Evolutionary conservation across 2,113 vertebrate species (phyloP).

Genomic region (Pyxicephalus adspersus): DNA sequence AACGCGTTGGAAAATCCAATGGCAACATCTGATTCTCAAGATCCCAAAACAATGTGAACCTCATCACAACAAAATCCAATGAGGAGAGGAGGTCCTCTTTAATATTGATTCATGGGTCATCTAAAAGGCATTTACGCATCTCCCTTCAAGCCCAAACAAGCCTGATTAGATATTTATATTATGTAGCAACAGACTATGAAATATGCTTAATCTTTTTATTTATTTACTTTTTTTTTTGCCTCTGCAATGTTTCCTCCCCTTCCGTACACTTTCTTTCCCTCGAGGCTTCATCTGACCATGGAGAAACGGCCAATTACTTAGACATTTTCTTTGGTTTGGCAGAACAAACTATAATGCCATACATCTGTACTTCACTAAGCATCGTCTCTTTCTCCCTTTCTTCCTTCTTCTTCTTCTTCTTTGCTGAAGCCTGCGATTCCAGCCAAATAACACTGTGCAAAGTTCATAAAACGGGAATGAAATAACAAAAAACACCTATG

Average conservation of each 20-base stretch:
- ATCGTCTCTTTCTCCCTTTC: constrained; percentile 22
- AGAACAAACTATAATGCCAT: constrained; percentile 49
- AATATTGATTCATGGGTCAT: not conserved
- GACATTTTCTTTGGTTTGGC: constrained; percentile 55
- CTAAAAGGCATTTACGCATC: constrained; percentile 12
- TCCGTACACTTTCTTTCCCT: constrained; percentile 31
- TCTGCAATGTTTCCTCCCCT: constrained; percentile 1
- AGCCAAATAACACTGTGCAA: constrained; percentile 50
- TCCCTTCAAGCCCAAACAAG: constrained; percentile 3
- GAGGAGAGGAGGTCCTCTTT: not conserved
- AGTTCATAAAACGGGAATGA: constrained; percentile 53
- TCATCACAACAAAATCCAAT: no score
- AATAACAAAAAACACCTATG: constrained; percentile 57
- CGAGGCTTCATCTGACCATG: constrained; percentile 53
- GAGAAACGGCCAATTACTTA: constrained; percentile 56
- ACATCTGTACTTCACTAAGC: constrained; percentile 50
- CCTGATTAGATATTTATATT: constrained; percentile 44
- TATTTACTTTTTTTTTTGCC: not conserved
- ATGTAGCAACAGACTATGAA: constrained; percentile 20
- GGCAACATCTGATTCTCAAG: no score
- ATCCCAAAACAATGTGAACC: no score
- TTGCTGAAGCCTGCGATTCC: constrained; percentile 15
- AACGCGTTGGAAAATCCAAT: no score
- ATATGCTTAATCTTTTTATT: constrained; percentile 42
- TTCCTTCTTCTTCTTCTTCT: not conserved